Evolutionary conservation across 2,113 vertebrate species (phyloP).

Genomic region (Sylvicapra grimmia): DNA sequence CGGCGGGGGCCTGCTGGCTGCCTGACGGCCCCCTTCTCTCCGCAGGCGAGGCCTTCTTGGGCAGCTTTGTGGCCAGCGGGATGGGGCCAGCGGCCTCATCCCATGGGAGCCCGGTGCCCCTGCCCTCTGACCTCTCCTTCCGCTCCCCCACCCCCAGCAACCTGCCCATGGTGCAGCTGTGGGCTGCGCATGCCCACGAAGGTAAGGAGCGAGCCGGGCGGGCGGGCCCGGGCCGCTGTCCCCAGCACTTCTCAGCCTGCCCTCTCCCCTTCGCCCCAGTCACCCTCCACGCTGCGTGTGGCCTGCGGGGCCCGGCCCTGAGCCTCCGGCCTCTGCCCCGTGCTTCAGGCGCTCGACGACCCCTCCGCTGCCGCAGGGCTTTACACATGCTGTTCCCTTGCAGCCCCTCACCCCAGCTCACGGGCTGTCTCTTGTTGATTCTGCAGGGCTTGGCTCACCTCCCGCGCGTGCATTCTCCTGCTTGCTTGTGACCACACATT

Average conservation of each 20-base stretch:
- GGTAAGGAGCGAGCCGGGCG: conserved; percentile 70
- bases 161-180: conserved; percentile 88
- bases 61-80: conserved; percentile 80
- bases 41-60: conserved; percentile 86
- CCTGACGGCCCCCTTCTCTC: conserved; percentile 56
- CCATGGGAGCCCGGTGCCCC: conserved; percentile 62
- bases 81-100: conserved; percentile 75
- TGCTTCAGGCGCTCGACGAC: not conserved
- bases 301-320: not conserved
- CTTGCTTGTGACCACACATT: not conserved
- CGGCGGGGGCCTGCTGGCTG: not conserved
- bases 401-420: not conserved
- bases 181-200: conserved; percentile 81
- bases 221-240: conserved; percentile 18
- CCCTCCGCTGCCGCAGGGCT: not conserved
- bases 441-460: not conserved
- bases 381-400: not conserved
- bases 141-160: conserved; percentile 83
- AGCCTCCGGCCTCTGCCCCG: not conserved
- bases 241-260: not conserved
- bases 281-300: not conserved
- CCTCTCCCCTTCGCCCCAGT: not conserved
- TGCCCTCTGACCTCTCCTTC: conserved; percentile 84
- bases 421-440: not conserved
- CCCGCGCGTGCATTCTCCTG: fast-evolving